A percentile compares a stretch with the other conserved stretches of the same genome.
These are phyloP conservation scores for Osedax frankpressi DNA, from an alignment of 2,888 invertebrate species.

Conservation along the genomic window DNA sequence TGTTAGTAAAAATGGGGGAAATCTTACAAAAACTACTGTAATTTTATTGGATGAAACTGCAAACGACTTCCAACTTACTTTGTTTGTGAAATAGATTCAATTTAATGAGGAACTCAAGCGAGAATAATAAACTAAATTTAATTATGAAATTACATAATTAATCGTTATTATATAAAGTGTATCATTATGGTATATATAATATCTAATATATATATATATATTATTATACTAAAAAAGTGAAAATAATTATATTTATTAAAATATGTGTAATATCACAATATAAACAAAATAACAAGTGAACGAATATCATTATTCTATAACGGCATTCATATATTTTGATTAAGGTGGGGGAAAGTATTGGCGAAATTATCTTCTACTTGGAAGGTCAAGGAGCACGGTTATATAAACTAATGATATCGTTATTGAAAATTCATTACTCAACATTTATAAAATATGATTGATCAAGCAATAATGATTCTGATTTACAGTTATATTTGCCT, in stretches of 20 bases:
- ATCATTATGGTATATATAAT: not conserved
- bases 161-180: too few relatives aligned
- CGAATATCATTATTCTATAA: too few relatives aligned
- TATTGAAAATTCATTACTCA: not conserved
- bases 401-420: not conserved
- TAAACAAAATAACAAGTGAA: too few relatives aligned
- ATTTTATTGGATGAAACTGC: slow-evolving; percentile 41
- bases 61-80: slow-evolving; percentile 32
- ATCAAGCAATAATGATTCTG: slow-evolving; percentile 12
- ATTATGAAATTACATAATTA: too few relatives aligned
- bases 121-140: too few relatives aligned
- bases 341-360: slow-evolving; percentile 39
- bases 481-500: slow-evolving; percentile 36
- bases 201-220: not conserved
- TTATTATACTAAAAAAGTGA: too few relatives aligned
- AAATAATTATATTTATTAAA: not conserved
- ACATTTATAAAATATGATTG: slow-evolving; percentile 1
- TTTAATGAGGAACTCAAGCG: not conserved
- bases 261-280: too few relatives aligned
- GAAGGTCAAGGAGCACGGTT: slow-evolving; percentile 37
- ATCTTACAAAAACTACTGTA: slow-evolving; percentile 38
- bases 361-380: slow-evolving; percentile 33
- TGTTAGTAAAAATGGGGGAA: slow-evolving; percentile 36
- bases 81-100: slow-evolving; percentile 32
- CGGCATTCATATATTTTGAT: slow-evolving; percentile 11